Base-by-base conservation (phyloP, 1,140 invertebrate genomes). In the Cherax destructor region DNA sequence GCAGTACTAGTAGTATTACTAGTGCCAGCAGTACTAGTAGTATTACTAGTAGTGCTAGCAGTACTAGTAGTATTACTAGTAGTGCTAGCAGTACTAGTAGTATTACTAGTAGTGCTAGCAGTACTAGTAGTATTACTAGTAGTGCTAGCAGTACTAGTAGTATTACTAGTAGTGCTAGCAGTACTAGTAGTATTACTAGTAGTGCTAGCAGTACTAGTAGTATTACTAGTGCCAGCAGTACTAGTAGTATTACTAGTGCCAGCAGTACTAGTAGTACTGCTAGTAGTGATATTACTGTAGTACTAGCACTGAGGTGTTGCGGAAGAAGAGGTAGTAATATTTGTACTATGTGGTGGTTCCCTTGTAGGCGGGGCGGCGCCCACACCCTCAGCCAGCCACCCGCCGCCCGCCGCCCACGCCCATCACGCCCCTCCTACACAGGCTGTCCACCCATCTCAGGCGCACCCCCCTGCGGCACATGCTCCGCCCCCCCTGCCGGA, bases 401-500 rank as follows among this genome's bases (percentile, higher is more conserved):
- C 83, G 83, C 92, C 92, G 74, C 92, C 92, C 61, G 91, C 91
- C 78, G 92, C 92, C 84, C 92, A 93, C 88, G 91, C 76, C 49
- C 92, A 91, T 83, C 92, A 92, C 81, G 92, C 88, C 76, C 87
- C 87, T 74, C 90, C 88, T 74, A 61, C 86, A 85, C 84, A 86
- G 79, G 83, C 88, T 50, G 89, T 86, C 21, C 92, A 92, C 86
- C 72, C 86, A 30, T 78, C 83, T 83, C 88, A 81, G 74, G 74
- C 83, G 61, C 92, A 92, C 83, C 91, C 91, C 88, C 91, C 91
- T 56, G 87, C 91, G n/a, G 92, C 91, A 11, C 91, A 92, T 88
- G 92, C 65, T 30, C 92, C 92, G 88, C 92, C 92, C 86, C 92
- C 92, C 80, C 92, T 93, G 30, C 92, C 92, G 59, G 92, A 93